Percentiles rank a stretch among this genome's conserved stretches.
Conservation (phyloP, 1,140 invertebrate species). For the Nymphalis io region DNA sequence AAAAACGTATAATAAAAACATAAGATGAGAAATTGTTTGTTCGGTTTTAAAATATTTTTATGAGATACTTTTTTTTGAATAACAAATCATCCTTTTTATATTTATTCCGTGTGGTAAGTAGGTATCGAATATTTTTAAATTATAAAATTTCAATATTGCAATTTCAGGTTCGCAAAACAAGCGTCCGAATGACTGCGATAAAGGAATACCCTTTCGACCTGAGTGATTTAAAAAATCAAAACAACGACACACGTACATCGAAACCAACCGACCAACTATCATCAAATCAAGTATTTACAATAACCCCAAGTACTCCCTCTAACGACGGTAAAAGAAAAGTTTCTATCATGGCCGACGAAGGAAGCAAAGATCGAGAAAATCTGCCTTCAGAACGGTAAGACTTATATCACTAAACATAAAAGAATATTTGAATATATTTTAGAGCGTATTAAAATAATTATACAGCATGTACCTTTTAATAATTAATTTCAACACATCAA, state of each 20-base stretch:
- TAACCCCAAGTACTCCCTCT: slow-evolving; percentile 23
- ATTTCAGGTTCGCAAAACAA: slow-evolving; percentile 74
- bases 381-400: slow-evolving; percentile 62
- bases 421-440: background rate
- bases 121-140: too few species aligned
- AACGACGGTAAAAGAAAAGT: slow-evolving; percentile 70
- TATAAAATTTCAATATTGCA: background rate
- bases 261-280: slow-evolving; percentile 27
- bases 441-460: background rate
- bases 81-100: too few species aligned
- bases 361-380: slow-evolving; percentile 71
- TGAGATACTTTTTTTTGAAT: too few species aligned
- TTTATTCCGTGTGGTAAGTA: too few species aligned
- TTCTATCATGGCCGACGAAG: slow-evolving; percentile 72
- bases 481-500: too few species aligned
- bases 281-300: slow-evolving; percentile 30
- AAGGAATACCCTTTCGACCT: slow-evolving; percentile 80
- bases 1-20: too few species aligned
- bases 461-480: too few species aligned
- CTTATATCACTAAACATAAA: background rate
- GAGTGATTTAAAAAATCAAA: slow-evolving; percentile 68
- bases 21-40: too few species aligned
- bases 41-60: too few species aligned
- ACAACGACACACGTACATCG: slow-evolving; percentile 36
- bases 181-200: slow-evolving; percentile 77